Conservation (phyloP, 2,888 invertebrate species). For the Druceiella hillmani region DNA sequence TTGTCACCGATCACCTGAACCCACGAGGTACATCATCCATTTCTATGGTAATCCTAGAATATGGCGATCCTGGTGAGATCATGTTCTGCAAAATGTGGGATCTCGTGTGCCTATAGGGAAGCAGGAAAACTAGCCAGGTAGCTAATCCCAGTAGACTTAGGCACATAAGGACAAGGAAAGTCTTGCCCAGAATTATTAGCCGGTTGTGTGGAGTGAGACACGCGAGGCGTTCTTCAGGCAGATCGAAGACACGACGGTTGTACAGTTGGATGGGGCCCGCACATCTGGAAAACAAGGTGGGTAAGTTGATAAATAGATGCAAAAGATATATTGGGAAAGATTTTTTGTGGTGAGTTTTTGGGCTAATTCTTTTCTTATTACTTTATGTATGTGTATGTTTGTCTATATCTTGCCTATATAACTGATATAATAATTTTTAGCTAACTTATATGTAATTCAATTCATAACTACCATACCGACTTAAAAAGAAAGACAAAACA, state of each 20-base stretch:
- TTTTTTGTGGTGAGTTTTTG: too few species aligned
- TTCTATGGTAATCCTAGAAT: conserved; percentile 15
- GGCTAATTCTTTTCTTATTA: too few species aligned
- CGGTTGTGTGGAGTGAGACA: conserved; percentile 29
- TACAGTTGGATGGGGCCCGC: conserved; percentile 35
- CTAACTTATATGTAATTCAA: too few species aligned
- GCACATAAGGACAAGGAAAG: conserved; percentile 31
- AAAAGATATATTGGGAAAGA: too few species aligned
- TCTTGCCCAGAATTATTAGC: conserved; percentile 27
- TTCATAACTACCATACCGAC: too few species aligned
- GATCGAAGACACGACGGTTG: conserved; percentile 41
- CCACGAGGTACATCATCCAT: too few species aligned
- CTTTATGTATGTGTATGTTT: too few species aligned
- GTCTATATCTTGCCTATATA: too few species aligned
- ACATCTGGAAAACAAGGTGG: conserved; percentile 38
- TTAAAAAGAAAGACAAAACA: too few species aligned
- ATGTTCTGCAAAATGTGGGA: conserved; percentile 28
- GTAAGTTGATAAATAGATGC: conserved; percentile 5
- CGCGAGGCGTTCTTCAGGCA: conserved; percentile 38
- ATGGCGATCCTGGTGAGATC: conserved; percentile 8
- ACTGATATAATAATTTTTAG: too few species aligned
- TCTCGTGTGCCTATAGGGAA: conserved; percentile 31
- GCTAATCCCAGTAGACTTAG: conserved; percentile 30
- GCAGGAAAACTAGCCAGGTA: conserved; percentile 36
- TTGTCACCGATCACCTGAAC: too few species aligned